A percentile compares a stretch with the other conserved stretches of the same genome.
Evolutionary conservation across 2,888 invertebrate genomes (phyloP).

Genomic region (Clivina fossor): DNA sequence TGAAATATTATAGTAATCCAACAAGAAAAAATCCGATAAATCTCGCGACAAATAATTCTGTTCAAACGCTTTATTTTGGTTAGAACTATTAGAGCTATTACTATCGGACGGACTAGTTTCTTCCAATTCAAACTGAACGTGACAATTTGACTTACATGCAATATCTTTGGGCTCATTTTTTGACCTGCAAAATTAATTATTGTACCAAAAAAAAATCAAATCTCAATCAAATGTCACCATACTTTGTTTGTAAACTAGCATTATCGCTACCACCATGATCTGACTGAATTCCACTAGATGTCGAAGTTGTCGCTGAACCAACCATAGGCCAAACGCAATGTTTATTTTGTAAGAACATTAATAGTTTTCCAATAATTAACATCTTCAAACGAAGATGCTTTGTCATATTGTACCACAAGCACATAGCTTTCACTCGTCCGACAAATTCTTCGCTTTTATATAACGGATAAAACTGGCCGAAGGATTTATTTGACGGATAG

Average conservation of each 20-base stretch:
- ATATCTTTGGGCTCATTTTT: conserved; percentile 23
- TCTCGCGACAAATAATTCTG: too few species aligned
- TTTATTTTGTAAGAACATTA: conserved; percentile 53
- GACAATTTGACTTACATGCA: conserved; percentile 16
- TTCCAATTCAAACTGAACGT: conserved; percentile 41
- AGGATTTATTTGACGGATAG: conserved; percentile 81
- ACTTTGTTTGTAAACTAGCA: conserved; percentile 7
- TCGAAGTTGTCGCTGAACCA: conserved; percentile 38
- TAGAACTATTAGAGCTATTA: conserved; percentile 49
- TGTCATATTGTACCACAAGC: conserved; percentile 90
- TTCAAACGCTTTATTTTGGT: conserved; percentile 39
- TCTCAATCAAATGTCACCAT: too few species aligned
- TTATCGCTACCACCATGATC: conserved; percentile 15
- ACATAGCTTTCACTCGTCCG: conserved; percentile 76
- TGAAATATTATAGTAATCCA: conserved; percentile 55
- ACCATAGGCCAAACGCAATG: conserved; percentile 45
- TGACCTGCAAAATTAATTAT: too few species aligned
- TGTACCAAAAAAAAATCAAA: too few species aligned
- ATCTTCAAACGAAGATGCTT: conserved; percentile 81
- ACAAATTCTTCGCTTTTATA: conserved; percentile 67
- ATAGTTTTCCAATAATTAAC: conserved; percentile 69
- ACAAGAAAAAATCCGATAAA: conserved; percentile 39
- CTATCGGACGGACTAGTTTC: conserved; percentile 56
- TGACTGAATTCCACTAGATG: conserved; percentile 26
- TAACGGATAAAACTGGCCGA: conserved; percentile 72